Evolutionary conservation across 2,797 vertebrate species (phyloP), one percentile per base, ranked within the genome.

Genomic region (Enoplosus armatus): DNA sequence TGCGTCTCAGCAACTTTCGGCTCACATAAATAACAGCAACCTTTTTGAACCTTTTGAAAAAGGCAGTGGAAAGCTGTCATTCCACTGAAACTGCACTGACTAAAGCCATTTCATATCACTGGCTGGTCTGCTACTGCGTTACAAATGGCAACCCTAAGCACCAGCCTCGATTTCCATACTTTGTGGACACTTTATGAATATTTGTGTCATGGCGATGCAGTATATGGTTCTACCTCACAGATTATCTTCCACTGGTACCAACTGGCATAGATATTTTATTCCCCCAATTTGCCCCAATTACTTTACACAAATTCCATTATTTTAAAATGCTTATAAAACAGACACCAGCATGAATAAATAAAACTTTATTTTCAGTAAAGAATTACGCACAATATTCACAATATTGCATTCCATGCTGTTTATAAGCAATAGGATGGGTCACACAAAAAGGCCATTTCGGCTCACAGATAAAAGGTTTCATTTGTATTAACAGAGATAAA

Each of bases 321-420:
- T 20, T n/a, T 56, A 29, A 24, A 35, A 29, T 14, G 12, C 4
- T 18, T 15, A 29, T 4, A 15, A 65, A 47, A 8, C 15, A n/a
- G 8, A 74, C 54, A 62, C n/a, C 5, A 31, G 37, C 5, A 75
- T 91, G 79, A 91, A 94, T 93, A 93, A 94, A 93, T 94, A 93
- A 90, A 93, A 84, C 86, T 95, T 96, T 95, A 95, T 94, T 96
- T 93, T 91, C 86, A 90, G 87, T 90, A 77, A 87, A 87, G 66
- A 89, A 90, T 76, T 91, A 88, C 90, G 47, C 92, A 94, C 93
- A 94, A 72, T 90, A 94, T 92, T 89, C 82, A 94, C 89, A 93
- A 60, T 68, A 82, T 65, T 80, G 76, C 53, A 63, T 66, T 80
- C 27, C 24, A 81, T 73, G 51, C 31, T 74, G 20, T 83, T 80